Evolutionary conservation across 1,140 invertebrate species (phyloP), one percentile per base, ranked within the genome.

Genomic region (Phenacoccus solenopsis): DNA sequence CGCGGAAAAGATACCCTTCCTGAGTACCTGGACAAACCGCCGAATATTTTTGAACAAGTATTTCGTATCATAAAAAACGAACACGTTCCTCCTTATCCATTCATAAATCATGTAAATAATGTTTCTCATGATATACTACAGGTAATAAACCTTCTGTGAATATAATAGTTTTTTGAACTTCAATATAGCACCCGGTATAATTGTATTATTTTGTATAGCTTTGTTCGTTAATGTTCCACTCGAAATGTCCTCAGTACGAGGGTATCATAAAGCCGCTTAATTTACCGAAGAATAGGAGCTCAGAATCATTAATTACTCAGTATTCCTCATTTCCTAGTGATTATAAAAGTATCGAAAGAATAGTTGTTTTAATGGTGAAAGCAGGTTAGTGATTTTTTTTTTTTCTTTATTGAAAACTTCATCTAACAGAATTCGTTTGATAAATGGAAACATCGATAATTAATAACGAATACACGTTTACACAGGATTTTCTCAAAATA

Each of bases 111-210:
- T 67, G 78, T 81, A 4, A 74, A 74, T 71, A 67, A 59, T n/a
- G 82, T 81, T 72, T 88, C 88, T 0, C 86, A 82, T 72, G 86
- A 90, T 80, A 80, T 93, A 49, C 81, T 91, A 69, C 84, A 88
- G 76, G 84, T 90, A 77, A 81, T 70, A 74, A 35, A 24, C 27
- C 12, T 7, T 61, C 22, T 25, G 5, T n/a, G 22, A 30, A 68
- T 68, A 28, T 68, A 68, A 68, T 28, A 16, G 7, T 21, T 61
- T 9, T 30, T 30, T 32, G 20, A 32, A n/a, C n/a, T n/a, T n/a
- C 27, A 1, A 22, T 12, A 25, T 64, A 25, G 9, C n/a, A n/a
- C n/a, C n/a, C n/a, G n/a, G 16, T 64, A 64, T n/a, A n/a, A n/a
- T n/a, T n/a, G 3, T 24, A 12, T 64, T 5, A 64, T 25, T 27